Conservation (phyloP, 23 tunicate species). For the Diplosoma virens region DNA sequence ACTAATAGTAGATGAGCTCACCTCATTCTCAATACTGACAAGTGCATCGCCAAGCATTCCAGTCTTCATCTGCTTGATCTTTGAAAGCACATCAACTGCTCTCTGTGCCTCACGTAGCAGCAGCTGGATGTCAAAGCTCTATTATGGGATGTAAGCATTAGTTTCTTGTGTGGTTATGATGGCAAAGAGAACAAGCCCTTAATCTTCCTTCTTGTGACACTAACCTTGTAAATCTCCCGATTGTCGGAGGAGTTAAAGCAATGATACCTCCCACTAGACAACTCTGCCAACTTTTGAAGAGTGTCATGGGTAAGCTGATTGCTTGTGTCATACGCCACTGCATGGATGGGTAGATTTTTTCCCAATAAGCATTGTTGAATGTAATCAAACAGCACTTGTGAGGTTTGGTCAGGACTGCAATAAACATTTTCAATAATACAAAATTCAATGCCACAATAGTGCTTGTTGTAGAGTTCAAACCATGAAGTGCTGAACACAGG, state of each 20-base stretch:
- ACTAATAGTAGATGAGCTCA: no score
- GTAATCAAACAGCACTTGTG: conserved; percentile 72
- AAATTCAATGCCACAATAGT: no score
- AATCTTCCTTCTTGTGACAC: no score
- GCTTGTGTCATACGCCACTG: conserved; percentile 88
- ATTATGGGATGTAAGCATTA: no score
- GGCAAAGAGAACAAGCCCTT: no score
- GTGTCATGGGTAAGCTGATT: conserved; percentile 78
- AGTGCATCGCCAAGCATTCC: conserved; percentile 97
- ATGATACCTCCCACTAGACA: conserved; percentile 83
- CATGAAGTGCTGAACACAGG: no score
- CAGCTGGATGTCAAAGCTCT: conserved; percentile 78
- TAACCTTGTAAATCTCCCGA: conserved; percentile 68
- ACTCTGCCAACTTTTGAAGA: conserved; percentile 52
- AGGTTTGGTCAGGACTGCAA: conserved; percentile 84
- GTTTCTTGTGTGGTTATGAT: no score
- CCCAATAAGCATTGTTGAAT: conserved; percentile 78
- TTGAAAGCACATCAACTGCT: conserved; percentile 71
- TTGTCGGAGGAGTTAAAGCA: conserved; percentile 81
- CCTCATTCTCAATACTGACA: conserved; percentile 92
- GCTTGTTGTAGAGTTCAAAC: no score
- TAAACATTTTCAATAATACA: no score
- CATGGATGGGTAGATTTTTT: conserved; percentile 66
- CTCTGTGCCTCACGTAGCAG: conserved; percentile 83
- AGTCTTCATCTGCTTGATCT: conserved; percentile 89